Conservation (phyloP, 2,888 invertebrate genomes). For the Boloria euphrosyne region DNA sequence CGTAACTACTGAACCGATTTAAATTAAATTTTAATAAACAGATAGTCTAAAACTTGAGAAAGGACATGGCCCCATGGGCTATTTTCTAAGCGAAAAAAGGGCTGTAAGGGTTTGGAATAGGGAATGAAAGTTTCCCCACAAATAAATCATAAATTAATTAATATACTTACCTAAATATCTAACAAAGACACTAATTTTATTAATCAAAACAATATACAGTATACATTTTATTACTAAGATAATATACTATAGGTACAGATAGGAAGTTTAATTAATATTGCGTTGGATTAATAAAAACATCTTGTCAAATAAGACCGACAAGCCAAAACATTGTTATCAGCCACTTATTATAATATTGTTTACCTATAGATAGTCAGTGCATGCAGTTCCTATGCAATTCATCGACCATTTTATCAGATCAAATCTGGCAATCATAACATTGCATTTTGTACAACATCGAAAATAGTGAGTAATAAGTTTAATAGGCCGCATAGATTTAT, state of each 20-base stretch:
- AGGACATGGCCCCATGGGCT: too few relatives aligned
- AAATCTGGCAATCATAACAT: background rate
- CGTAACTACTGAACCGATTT: too few relatives aligned
- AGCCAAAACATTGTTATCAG: slow-evolving; percentile 25
- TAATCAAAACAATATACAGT: too few relatives aligned
- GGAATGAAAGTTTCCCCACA: too few relatives aligned
- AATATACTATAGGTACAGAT: slow-evolving; percentile 3
- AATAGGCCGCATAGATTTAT: slow-evolving; percentile 60
- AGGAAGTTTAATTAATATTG: slow-evolving; percentile 1
- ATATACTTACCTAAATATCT: too few relatives aligned
- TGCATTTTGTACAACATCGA: background rate
- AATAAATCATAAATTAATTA: too few relatives aligned
- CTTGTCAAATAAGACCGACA: slow-evolving; percentile 16
- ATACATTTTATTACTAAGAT: slow-evolving; percentile 2
- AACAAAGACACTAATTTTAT: too few relatives aligned
- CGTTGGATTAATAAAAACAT: slow-evolving; percentile 12
- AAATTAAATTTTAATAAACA: too few relatives aligned
- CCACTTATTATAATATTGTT: slow-evolving; percentile 8
- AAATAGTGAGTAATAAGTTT: slow-evolving; percentile 2
- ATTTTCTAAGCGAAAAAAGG: too few relatives aligned
- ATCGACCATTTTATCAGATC: slow-evolving; percentile 7
- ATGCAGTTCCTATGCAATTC: slow-evolving; percentile 21
- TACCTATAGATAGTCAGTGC: background rate
- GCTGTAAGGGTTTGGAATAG: too few relatives aligned
- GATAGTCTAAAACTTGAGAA: too few relatives aligned